phyloP scores from a whole-genome alignment of 2,888 invertebrate genomes.

The Apeira syringaria region DNA sequence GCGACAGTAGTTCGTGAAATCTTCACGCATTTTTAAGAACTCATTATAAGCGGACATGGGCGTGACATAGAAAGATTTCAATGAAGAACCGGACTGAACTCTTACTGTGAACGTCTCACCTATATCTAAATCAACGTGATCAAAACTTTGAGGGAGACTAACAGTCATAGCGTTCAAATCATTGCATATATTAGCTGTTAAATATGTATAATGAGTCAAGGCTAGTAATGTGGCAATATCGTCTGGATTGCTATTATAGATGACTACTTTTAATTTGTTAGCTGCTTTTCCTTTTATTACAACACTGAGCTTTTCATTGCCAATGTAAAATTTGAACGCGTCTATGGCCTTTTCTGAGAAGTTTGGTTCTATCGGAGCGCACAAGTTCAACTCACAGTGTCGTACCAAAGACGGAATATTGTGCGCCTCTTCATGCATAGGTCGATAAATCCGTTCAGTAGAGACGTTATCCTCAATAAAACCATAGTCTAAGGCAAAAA shows the following conservation, averaged over 20 bases:
- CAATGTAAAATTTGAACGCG: slow-evolving; percentile 9
- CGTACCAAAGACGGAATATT: background rate
- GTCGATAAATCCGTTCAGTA: slow-evolving; percentile 2
- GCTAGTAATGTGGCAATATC: slow-evolving; percentile 7
- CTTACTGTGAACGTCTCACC: slow-evolving; percentile 1
- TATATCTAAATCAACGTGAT: slow-evolving; percentile 1
- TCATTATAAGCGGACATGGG: slow-evolving; percentile 1
- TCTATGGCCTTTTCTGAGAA: slow-evolving; percentile 4
- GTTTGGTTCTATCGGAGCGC: slow-evolving; percentile 1
- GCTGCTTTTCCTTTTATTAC: background rate
- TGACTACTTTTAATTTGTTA: slow-evolving; percentile 2
- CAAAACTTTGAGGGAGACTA: background rate
- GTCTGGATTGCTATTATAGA: slow-evolving; percentile 13
- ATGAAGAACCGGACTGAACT: slow-evolving; percentile 7
- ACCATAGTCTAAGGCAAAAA: slow-evolving; percentile 9
- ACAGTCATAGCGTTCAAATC: background rate
- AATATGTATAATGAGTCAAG: slow-evolving; percentile 3
- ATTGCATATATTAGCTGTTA: background rate
- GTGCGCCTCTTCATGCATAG: background rate
- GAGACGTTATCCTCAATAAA: slow-evolving; percentile 6
- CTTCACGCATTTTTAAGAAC: slow-evolving; percentile 1
- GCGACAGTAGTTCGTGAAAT: slow-evolving; percentile 10
- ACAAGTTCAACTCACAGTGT: slow-evolving; percentile 5
- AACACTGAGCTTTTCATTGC: slow-evolving; percentile 12
- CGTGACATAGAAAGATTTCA: slow-evolving; percentile 5